Conservation (phyloP, 2,113 vertebrate species). For the Pachyramphus minor region DNA sequence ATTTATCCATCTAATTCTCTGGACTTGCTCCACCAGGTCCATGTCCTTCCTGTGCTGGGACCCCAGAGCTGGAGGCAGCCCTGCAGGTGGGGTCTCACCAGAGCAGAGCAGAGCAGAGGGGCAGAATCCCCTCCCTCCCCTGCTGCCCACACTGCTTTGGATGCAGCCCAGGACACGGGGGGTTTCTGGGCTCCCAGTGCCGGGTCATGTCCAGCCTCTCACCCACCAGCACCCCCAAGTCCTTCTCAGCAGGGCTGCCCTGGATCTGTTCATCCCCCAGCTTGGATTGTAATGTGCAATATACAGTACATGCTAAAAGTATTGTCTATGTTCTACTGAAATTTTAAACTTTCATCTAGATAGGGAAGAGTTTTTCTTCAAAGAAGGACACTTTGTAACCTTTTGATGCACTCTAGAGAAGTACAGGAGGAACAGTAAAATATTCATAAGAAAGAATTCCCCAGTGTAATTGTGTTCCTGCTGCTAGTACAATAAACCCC, state of each 20-base stretch:
- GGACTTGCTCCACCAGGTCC: neutral
- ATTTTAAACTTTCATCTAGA: neutral
- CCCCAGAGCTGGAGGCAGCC: neutral
- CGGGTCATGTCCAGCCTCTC: neutral
- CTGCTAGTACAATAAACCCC: neutral
- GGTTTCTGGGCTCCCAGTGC: neutral
- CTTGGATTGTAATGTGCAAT: no score
- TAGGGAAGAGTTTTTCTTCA: neutral
- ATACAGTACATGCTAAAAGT: neutral
- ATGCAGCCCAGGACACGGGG: neutral
- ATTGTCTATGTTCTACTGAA: neutral
- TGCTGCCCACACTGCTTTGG: neutral
- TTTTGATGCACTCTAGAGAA: neutral
- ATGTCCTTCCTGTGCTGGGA: neutral
- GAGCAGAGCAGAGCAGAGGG: neutral
- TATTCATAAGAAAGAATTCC: neutral
- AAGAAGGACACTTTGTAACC: neutral
- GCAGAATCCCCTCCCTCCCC: neutral
- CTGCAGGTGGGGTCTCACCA: neutral
- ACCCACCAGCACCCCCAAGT: neutral
- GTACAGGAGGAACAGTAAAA: neutral
- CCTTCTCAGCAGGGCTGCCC: neutral
- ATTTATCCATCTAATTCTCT: neutral
- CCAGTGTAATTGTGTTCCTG: neutral
- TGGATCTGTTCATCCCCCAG: neutral